These are phyloP conservation scores for Crocidura indochinensis DNA, from an alignment of 2,797 vertebrate species.

Conservation along the genomic window DNA sequence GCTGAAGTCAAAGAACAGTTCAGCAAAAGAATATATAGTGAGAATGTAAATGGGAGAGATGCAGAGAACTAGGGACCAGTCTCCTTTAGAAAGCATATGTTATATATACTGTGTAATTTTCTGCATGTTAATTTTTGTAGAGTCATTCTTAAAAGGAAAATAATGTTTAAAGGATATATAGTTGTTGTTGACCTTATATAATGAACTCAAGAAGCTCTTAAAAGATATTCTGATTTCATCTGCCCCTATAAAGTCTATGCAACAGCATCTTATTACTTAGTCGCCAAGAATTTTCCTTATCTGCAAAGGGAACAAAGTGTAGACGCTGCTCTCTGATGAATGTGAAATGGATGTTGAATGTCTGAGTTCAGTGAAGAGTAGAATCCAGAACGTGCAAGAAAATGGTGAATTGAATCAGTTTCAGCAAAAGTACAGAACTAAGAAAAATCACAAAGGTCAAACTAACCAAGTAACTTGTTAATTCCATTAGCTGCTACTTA, in stretches of 20 bases:
- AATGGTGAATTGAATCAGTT: not conserved
- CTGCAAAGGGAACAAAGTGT: not conserved
- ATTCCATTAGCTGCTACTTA: not conserved
- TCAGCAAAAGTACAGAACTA: not conserved
- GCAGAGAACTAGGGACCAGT: not conserved
- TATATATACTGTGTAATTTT: not conserved
- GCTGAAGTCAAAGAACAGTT: not conserved
- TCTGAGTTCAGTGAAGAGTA: not conserved
- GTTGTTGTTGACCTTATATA: not conserved
- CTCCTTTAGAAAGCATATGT: not conserved
- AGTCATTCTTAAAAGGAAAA: not conserved
- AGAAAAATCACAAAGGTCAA: not conserved
- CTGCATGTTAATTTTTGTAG: not conserved
- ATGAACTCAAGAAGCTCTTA: not conserved
- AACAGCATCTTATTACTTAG: not conserved
- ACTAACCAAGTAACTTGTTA: not conserved
- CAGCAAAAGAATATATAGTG: not conserved
- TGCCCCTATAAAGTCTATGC: not conserved
- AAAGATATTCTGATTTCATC: not conserved
- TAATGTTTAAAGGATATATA: not conserved
- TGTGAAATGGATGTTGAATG: not conserved
- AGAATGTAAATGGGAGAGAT: not conserved
- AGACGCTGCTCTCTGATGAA: not conserved
- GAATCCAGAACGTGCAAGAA: accelerated
- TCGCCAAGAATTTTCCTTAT: not conserved